Base-by-base conservation (phyloP, 2,113 vertebrate species). In the Oncorhynchus gorbuscha region DNA sequence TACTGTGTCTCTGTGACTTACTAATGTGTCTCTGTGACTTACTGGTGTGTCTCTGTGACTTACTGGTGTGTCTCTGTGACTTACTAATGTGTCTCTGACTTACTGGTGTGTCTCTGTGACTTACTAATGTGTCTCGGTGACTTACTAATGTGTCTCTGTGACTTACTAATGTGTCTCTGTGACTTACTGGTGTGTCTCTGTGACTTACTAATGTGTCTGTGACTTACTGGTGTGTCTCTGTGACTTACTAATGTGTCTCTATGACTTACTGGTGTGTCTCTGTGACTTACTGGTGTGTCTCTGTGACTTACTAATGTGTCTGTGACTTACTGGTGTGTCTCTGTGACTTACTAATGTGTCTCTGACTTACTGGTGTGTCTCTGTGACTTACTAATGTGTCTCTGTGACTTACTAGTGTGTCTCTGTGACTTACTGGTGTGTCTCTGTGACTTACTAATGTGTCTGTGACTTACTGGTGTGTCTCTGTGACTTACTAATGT, bases 1-100 rank as follows among this genome's bases (percentile, higher is more conserved):
- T 28, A 2, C 0, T 84, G 74, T 77, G 22, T 81, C 79, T 75
- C 22, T 75, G 45, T 39, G 7, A 39, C 35, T 39, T 39, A 39
- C 8, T 39, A 0, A 0, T 45, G 39, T 45, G 9, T 9, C 2
- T 45, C 39, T 45, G 39, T 45, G 8, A 45, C 39, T 45, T 45
- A 45, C 9, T 32, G 0, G 0, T 84, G 74, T 77, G 22, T 81
- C 79, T 75, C 22, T 75, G 45, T 45, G 8, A 45, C 39, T 45
- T 45, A 45, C 39, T 45, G 2, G 9, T 45, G 39, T 45, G 39
- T 45, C 9, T 45, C 39, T 45, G 9, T 45, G 8, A 45, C 39
- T 45, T 45, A 45, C 39, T 39, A 0, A 0, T 84, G 74, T 76
- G 22, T 81, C 79, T 75, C 26, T 28, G 26, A 28, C 26, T 28